phyloP scores from a whole-genome alignment of 2,888 invertebrate species.

The Hanleya hanleyi region DNA sequence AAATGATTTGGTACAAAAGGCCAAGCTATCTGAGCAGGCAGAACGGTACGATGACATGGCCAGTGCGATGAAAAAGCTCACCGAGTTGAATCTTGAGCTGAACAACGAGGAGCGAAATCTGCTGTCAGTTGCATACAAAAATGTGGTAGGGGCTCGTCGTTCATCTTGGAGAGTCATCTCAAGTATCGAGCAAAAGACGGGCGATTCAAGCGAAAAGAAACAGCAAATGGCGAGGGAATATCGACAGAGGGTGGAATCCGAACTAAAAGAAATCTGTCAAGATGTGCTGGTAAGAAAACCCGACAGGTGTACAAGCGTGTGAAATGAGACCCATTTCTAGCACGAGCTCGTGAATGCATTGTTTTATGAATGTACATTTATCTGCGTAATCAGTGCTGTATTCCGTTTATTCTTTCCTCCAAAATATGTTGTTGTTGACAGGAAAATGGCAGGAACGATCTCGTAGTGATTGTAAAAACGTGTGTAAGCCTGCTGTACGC shows the following conservation, averaged over 20 bases:
- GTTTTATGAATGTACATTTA: neutral
- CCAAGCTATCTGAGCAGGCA: slow-evolving; percentile 99
- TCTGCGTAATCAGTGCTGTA: too few species aligned
- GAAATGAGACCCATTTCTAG: neutral
- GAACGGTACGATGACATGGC: slow-evolving; percentile 99
- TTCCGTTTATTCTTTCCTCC: neutral
- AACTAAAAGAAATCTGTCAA: slow-evolving; percentile 99
- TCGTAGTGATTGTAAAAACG: neutral
- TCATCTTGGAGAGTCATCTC: slow-evolving; percentile 99
- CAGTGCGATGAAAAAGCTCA: slow-evolving; percentile 97
- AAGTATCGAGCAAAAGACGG: slow-evolving; percentile 99
- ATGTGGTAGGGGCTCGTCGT: slow-evolving; percentile 97
- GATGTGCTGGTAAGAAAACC: slow-evolving; percentile 93
- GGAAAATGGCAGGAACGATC: neutral
- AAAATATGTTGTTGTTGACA: neutral
- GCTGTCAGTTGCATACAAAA: slow-evolving; percentile 98
- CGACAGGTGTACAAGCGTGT: too few species aligned
- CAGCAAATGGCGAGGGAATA: slow-evolving; percentile 99
- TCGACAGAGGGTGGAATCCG: slow-evolving; percentile 99
- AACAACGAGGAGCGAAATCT: slow-evolving; percentile 99
- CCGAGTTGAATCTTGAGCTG: slow-evolving; percentile 94
- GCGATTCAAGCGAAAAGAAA: slow-evolving; percentile 82
- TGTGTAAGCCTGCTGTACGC: neutral
- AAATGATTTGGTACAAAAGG: slow-evolving; percentile 98
- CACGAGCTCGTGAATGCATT: neutral